Evolutionary conservation across 1,140 invertebrate species (phyloP).

Genomic region (roundworm (Caenorhabditis elegans)): DNA sequence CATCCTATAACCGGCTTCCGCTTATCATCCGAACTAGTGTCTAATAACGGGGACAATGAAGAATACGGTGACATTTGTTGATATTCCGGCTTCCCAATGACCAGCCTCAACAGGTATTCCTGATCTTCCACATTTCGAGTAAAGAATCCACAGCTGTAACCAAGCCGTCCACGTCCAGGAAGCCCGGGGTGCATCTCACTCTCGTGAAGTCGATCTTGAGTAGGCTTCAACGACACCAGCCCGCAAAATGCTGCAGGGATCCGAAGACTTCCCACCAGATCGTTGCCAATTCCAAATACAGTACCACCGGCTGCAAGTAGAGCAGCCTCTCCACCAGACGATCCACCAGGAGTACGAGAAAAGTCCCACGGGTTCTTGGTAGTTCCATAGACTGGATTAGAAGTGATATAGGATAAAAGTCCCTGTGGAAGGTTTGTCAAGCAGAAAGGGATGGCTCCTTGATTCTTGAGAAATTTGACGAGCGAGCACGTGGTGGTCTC

Average conservation of each 20-base stretch:
- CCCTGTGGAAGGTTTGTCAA: constrained; percentile 70
- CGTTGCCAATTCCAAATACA: constrained; percentile 65
- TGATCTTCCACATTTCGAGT: constrained; percentile 58
- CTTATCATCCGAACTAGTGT: not conserved
- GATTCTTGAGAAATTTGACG: constrained; percentile 56
- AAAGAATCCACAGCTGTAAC: constrained; percentile 57
- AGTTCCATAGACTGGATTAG: constrained; percentile 65
- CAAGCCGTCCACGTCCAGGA: constrained; percentile 57
- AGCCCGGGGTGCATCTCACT: constrained; percentile 50
- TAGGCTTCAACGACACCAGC: constrained; percentile 68
- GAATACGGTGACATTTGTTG: not conserved
- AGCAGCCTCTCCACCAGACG: constrained; percentile 67
- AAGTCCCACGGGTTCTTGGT: constrained; percentile 58
- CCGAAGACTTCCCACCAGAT: constrained; percentile 68
- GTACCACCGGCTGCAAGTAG: constrained; percentile 66
- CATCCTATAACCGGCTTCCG: constrained; percentile 57
- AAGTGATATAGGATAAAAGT: constrained; percentile 65
- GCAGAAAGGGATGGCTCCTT: constrained; percentile 68
- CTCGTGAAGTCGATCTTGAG: constrained; percentile 50
- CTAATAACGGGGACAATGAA: not conserved
- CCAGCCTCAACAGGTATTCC: constrained; percentile 40
- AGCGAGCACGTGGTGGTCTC: constrained; percentile 60
- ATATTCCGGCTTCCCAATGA: constrained; percentile 16
- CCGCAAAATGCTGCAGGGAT: constrained; percentile 68
- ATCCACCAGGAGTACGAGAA: constrained; percentile 62